phyloP scores from a whole-genome alignment of 2,113 vertebrate species.

The Atherinomorus stipes region DNA sequence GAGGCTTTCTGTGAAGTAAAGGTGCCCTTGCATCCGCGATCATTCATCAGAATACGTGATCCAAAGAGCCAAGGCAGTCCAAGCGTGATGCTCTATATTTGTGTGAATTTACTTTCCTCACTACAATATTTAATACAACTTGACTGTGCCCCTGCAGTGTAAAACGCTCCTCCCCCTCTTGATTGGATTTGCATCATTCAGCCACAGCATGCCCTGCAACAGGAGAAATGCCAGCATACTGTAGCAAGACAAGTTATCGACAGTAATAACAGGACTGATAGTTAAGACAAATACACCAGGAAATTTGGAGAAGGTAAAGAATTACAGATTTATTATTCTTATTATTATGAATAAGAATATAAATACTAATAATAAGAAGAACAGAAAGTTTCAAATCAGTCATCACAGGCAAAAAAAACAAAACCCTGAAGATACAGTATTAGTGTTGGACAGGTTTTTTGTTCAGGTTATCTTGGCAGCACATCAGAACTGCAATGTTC shows the following conservation, averaged over 20 bases:
- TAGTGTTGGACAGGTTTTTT: too few species aligned
- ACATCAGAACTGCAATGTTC: too few species aligned
- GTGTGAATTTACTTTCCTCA: slow-evolving; percentile 38
- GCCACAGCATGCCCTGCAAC: neutral
- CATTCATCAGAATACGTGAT: slow-evolving; percentile 67
- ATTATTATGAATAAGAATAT: too few species aligned
- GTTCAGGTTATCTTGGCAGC: too few species aligned
- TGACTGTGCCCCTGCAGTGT: slow-evolving; percentile 23
- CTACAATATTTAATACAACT: slow-evolving; percentile 29
- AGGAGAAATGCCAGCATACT: slow-evolving; percentile 11
- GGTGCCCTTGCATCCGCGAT: slow-evolving; percentile 70
- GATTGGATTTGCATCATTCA: slow-evolving; percentile 46
- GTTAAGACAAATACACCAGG: neutral
- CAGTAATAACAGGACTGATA: slow-evolving; percentile 2
- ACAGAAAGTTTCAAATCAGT: too few species aligned
- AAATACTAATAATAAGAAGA: too few species aligned
- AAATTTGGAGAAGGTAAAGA: neutral
- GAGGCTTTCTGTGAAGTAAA: slow-evolving; percentile 47
- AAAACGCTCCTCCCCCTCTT: slow-evolving; percentile 17
- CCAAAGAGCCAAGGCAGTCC: slow-evolving; percentile 46
- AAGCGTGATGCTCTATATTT: slow-evolving; percentile 27
- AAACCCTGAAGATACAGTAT: too few species aligned
- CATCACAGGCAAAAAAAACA: too few species aligned
- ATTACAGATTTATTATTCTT: neutral
- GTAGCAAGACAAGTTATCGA: slow-evolving; percentile 5